Conservation (phyloP, 1,140 invertebrate genomes). For the Grapholita molesta region DNA sequence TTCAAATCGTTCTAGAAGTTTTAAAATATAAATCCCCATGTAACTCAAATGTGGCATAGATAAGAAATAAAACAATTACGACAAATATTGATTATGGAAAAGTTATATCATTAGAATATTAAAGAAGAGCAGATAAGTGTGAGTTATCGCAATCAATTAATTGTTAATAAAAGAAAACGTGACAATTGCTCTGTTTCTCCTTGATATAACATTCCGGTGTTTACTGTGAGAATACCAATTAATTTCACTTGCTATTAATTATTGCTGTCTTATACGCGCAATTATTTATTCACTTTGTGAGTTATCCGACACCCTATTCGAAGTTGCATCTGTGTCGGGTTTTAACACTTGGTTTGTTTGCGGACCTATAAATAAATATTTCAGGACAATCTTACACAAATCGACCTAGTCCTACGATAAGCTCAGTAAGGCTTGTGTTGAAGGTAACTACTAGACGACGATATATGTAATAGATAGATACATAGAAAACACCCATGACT, state of each 20-base stretch:
- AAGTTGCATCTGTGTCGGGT: background rate
- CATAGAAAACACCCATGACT: no score
- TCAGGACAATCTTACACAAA: no score
- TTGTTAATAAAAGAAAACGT: background rate
- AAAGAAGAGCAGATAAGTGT: background rate
- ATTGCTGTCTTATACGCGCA: background rate
- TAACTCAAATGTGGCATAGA: no score
- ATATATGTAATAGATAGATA: no score
- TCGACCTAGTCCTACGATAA: no score
- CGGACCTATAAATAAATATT: background rate
- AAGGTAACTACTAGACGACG: no score
- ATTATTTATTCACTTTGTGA: background rate
- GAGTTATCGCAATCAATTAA: background rate
- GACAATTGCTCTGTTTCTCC: background rate
- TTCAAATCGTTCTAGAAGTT: no score
- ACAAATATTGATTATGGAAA: background rate
- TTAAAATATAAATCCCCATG: no score
- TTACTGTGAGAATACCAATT: background rate
- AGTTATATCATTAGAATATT: background rate
- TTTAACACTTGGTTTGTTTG: background rate
- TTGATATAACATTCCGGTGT: background rate
- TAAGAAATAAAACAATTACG: background rate
- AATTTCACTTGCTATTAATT: slow-evolving; percentile 13
- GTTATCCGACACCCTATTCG: background rate
- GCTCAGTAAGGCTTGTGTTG: no score